Evolutionary conservation across 2,797 vertebrate genomes (phyloP), one percentile per base, ranked within the genome.

Genomic region (Trichosurus vulpecula): DNA sequence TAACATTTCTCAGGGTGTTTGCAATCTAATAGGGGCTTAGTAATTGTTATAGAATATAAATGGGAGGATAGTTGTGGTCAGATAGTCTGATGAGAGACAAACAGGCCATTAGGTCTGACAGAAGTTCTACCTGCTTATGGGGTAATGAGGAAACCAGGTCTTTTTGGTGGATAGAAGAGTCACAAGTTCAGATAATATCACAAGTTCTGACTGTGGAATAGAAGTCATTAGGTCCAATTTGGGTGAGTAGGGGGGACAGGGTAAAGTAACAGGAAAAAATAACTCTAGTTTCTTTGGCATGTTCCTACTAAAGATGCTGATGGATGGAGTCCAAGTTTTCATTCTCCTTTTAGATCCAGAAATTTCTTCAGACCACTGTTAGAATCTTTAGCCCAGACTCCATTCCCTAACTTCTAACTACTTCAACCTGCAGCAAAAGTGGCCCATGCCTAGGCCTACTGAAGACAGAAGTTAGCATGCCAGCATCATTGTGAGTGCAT

Each of bases 51-150:
- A n/a, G n/a, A 74, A 81, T 81, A 47, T 47, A 47, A 81, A 25
- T 19, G 74, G 74, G n/a, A 81, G 9, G 16, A 41, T 25, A 47
- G 41, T 10, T 25, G 47, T 81, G 22, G 41, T 81, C n/a, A 81
- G 10, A 81, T 41, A 25, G 19, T 19, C 35, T 81, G n/a, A 47
- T 25, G 41, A 47, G 74, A 81, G 74, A 27, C 74, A 81, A 81
- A 81, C 66, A 47, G 19, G 22, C 56, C 93, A 95, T 94, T 91
- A 91, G 92, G 19, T 74, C 81, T 41, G 25, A 92, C 47, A 92
- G 55, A 90, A 29, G 8, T 89, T 41, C 52, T 27, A 51, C 51
- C 29, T 61, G 54, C 11, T 55, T 6, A 2, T 58, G 22, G n/a
- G 52, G 30, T 81, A 90, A 31, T 27, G 55, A 90, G 89, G 16